Evolutionary conservation across 2,797 vertebrate genomes (phyloP).

Genomic region (Xenopus petersii): DNA sequence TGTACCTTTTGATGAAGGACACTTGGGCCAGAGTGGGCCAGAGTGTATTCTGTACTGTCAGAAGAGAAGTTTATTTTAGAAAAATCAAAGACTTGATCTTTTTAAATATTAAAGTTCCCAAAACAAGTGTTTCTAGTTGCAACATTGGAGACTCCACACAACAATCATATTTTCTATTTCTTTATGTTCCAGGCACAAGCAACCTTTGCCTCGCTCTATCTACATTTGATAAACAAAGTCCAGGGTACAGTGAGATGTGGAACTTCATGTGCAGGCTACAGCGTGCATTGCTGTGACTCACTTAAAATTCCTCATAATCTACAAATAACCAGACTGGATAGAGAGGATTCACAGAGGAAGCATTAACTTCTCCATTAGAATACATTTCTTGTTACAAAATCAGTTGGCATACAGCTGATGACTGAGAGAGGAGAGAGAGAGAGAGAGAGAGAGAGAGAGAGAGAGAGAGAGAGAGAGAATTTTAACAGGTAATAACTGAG

Average conservation of each 20-base stretch:
- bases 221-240: constrained; percentile 31
- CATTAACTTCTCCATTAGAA: constrained; percentile 17
- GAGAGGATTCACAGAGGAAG: constrained; percentile 36
- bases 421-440: background rate
- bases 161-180: constrained; percentile 8
- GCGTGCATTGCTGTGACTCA: constrained; percentile 35
- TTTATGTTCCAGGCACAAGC: constrained; percentile 36
- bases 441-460: too few relatives aligned
- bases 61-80: too few relatives aligned
- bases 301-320: constrained; percentile 24
- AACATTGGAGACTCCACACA: too few relatives aligned
- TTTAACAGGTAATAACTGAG: too few relatives aligned
- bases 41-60: too few relatives aligned
- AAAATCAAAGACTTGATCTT: too few relatives aligned
- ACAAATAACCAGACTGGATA: constrained; percentile 25
- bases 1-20: too few relatives aligned
- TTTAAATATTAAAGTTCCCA: too few relatives aligned
- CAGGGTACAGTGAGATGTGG: constrained; percentile 41
- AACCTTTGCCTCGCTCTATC: constrained; percentile 40
- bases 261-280: constrained; percentile 17
- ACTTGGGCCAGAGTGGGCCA: too few relatives aligned
- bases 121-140: too few relatives aligned
- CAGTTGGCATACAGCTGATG: background rate
- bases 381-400: constrained; percentile 2
- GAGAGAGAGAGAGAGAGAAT: too few relatives aligned